phyloP scores from a whole-genome alignment of 2,797 vertebrate genomes.

The Myiotriccus ornatus region DNA sequence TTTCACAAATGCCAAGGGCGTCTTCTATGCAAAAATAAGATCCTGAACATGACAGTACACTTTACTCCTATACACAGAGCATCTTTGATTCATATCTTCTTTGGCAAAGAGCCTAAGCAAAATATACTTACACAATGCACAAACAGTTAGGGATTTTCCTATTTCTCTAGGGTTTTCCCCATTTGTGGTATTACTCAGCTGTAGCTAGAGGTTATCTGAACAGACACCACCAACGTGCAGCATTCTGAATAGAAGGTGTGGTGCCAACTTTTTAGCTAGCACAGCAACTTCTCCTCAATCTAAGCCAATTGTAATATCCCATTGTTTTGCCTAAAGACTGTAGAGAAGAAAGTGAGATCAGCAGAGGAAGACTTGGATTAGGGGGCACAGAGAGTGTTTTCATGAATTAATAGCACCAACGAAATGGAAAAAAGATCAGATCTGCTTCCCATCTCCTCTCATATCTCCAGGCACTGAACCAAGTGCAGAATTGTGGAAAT shows the following conservation, averaged over 20 bases:
- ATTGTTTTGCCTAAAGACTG: neutral
- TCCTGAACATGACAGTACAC: neutral
- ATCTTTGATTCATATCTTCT: conserved; percentile 28
- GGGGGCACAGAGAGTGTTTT: neutral
- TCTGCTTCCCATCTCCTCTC: neutral
- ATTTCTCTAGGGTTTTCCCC: conserved; percentile 66
- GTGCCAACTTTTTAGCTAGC: conserved; percentile 33
- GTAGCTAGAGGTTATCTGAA: conserved; percentile 57
- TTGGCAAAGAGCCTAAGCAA: conserved; percentile 51
- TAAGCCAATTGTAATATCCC: neutral
- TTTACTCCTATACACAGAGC: conserved; percentile 4
- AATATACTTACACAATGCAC: conserved; percentile 52
- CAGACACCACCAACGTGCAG: conserved; percentile 15
- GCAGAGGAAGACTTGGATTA: neutral
- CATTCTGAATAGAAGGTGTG: conserved; percentile 44
- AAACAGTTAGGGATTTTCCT: conserved; percentile 66
- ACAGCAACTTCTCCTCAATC: conserved; percentile 20
- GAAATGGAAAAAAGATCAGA: conserved; percentile 5
- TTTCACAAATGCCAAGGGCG: conserved; percentile 3
- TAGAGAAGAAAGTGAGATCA: conserved; percentile 13
- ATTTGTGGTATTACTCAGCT: conserved; percentile 45
- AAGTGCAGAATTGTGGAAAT: neutral
- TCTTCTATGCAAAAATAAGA: conserved; percentile 42
- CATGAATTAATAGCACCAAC: neutral
- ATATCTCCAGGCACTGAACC: neutral